Base-by-base conservation (phyloP, 2,888 invertebrate species). In the Gari tellinella region DNA sequence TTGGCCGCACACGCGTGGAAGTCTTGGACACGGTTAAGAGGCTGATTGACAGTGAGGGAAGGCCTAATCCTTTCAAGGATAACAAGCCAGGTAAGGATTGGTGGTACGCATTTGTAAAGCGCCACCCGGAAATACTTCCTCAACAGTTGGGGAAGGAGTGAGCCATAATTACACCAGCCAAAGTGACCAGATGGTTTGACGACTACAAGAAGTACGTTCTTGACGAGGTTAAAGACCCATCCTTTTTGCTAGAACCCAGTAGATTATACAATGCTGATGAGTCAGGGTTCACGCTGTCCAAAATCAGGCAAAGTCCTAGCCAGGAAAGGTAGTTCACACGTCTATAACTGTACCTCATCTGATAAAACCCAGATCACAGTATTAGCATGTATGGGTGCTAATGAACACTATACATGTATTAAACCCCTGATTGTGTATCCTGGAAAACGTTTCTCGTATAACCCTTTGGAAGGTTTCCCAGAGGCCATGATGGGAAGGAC, bases 281-380 rank as follows among this genome's bases (percentile, higher is more conserved):
- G 31, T 21, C 17, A 1, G 62, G 72, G 1, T 76, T 76, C 45
- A 62, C 76, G 12, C 60, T 76, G 1, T 67, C 60, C 46, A 23
- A 37, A n/a, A 23, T 26, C 12, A 75, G 62, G 69, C 0, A 66
- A 72, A n/a, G 67, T 72, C 15, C 38, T 79, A 1, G 62, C 63
- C n/a, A 21, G 25, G 12, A 56, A 17, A 40, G 65, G 61, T 0
- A 17, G 40, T 14, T 46, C 21, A 21, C 14, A 46, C 38, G 69
- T 77, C 1, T 74, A 74, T 25, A 19, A 52, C 15, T 1, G 60
- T 15, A 52, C 31, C 0, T 17, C 57, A 12, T 55, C 40, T 15
- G 58, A 53, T 3, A 72, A 72, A 49, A 45, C 64, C 0, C 79
- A 75, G 37, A 75, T 79, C 21, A 79, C 79, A 12, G 58, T 74